Base-by-base conservation (phyloP, 2,113 vertebrate genomes). In the Salvelinus fontinalis region DNA sequence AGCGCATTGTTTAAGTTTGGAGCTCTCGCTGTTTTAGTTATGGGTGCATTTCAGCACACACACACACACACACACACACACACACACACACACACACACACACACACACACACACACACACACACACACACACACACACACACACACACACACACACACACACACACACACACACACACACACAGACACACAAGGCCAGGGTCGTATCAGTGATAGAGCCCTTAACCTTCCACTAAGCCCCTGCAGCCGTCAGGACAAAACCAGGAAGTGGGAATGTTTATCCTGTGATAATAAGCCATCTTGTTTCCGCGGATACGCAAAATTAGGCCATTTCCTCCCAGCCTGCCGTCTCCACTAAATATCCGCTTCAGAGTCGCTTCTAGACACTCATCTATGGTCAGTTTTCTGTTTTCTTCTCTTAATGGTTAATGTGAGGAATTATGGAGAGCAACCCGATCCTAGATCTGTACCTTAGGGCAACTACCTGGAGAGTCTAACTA, bases 251-350 rank as follows among this genome's bases (percentile, higher is more conserved):
- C 66, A 75, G 81, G 88, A 93, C 93, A 93, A 93, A 93, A 92
- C 80, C 85, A 89, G 93, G 93, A 93, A 93, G 88, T 80, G 60
- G 57, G 78, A 76, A 24, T 87, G 88, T 91, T 90, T 92, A 82
- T 72, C 78, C 80, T 83, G 81, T 13, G 27, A 86, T 73, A 91
- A 92, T 89, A 92, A 91, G 89, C 89, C 88, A 88, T 86, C 84
- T 86, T 18, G 51, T 84, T 92, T 91, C 88, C 85, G 83, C 24
- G 60, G 76, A 87, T 83, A 82, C 75, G 74, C 85, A 84, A 80
- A 91, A 83, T 86, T 85, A 87, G 85, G 78, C 74, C 73, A 65
- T 78, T 90, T 92, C 88, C 86, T 75, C 60, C 7, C 48, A 79
- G 72, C 70, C 24, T 2, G 62, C 48, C 74, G 84, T 91, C 88